Evolutionary conservation across 2,888 invertebrate genomes (phyloP).

Genomic region (Callyntrura sp.): DNA sequence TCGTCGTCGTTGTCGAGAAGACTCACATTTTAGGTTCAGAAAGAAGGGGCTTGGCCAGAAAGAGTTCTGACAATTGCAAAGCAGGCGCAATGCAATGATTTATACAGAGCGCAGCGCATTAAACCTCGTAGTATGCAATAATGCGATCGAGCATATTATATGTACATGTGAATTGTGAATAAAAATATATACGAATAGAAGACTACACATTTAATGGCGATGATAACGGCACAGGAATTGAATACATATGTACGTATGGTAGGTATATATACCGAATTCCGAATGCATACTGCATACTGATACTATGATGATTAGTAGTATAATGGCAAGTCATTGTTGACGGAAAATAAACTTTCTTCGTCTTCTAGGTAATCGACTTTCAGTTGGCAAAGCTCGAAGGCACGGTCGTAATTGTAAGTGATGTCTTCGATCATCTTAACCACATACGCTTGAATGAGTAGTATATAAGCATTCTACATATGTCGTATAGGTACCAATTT

Average conservation of each 20-base stretch:
- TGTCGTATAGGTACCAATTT: conserved; percentile 12
- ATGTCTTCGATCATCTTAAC: neutral
- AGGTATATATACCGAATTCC: neutral
- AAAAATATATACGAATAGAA: neutral
- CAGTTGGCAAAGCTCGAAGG: conserved; percentile 58
- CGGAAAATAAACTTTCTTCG: conserved; percentile 63
- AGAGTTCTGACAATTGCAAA: conserved; percentile 24
- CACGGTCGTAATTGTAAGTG: conserved; percentile 22
- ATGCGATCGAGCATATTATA: neutral
- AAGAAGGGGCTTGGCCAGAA: conserved; percentile 7
- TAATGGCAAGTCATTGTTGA: conserved; percentile 59
- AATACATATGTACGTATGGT: neutral
- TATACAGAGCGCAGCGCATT: neutral
- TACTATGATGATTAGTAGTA: neutral
- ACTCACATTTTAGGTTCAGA: neutral
- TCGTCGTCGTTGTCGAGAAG: neutral
- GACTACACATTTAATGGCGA: neutral
- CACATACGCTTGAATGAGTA: neutral
- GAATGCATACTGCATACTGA: neutral
- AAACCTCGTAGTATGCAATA: neutral
- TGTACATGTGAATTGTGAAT: neutral
- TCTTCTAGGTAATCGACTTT: conserved; percentile 68
- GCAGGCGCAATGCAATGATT: neutral
- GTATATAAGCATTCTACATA: neutral
- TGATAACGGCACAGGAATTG: neutral